Conservation (phyloP, 2,797 vertebrate species). For the Amphiprion clarkii region DNA sequence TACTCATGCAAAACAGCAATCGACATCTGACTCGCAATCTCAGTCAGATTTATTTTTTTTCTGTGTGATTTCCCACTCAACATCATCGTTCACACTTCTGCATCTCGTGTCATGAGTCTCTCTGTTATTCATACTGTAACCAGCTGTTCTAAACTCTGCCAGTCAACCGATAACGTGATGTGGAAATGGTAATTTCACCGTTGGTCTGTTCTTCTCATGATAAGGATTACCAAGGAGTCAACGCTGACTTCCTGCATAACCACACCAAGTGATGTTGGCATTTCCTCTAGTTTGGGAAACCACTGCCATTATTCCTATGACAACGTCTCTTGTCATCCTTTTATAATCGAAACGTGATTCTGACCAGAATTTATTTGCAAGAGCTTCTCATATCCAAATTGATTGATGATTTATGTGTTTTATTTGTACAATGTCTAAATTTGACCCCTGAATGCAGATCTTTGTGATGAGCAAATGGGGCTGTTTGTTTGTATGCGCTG, state of each 20-base stretch:
- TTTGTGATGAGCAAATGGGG: neutral
- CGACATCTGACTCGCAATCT: conserved; percentile 2
- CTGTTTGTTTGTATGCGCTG: too few species aligned
- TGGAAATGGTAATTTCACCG: conserved; percentile 82
- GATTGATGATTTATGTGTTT: neutral
- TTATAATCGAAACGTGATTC: neutral
- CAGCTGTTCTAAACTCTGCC: conserved; percentile 58
- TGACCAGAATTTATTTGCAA: neutral
- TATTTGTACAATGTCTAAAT: neutral
- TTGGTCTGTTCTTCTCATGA: conserved; percentile 2
- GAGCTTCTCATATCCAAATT: neutral
- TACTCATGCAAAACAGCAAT: conserved; percentile 17
- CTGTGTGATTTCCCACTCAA: conserved; percentile 46
- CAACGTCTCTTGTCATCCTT: conserved; percentile 1
- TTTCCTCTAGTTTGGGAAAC: conserved; percentile 43
- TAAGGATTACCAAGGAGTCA: neutral
- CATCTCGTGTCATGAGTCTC: conserved; percentile 43
- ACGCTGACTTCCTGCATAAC: neutral
- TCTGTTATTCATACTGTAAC: conserved; percentile 5
- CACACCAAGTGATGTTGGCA: neutral
- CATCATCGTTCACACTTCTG: conserved; percentile 53
- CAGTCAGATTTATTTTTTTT: neutral
- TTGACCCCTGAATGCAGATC: neutral
- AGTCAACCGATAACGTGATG: conserved; percentile 46
- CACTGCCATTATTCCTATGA: conserved; percentile 19